phyloP scores from a whole-genome alignment of 2,797 vertebrate species.

The Hephaestus fuliginosus region DNA sequence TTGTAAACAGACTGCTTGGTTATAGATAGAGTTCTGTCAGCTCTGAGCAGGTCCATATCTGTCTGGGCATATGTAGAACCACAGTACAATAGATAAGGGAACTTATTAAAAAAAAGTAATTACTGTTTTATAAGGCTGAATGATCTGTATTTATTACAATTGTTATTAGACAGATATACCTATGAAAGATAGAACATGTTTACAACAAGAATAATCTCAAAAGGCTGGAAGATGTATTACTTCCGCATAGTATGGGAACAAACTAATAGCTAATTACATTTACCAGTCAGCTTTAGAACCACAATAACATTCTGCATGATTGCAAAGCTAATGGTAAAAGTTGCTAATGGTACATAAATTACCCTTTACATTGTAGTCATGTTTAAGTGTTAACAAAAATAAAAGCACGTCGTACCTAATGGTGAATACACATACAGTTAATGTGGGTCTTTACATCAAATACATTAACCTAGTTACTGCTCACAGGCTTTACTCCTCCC shows the following conservation, averaged over 20 bases:
- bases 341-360: not conserved
- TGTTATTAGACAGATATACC: not conserved
- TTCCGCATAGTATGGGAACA: conserved; percentile 60
- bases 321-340: not conserved
- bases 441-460: not conserved
- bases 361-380: not conserved
- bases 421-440: not conserved
- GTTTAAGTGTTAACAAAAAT: not conserved
- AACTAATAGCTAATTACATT: conserved; percentile 77
- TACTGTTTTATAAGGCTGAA: not conserved
- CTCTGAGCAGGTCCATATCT: not conserved
- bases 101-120: not conserved
- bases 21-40: not conserved
- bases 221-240: conserved; percentile 45
- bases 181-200: not conserved
- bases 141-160: not conserved
- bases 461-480: not conserved
- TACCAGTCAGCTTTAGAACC: conserved; percentile 56
- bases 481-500: conserved; percentile 26
- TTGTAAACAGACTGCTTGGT: not conserved
- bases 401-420: not conserved
- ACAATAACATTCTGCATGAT: conserved; percentile 27
- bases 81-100: not conserved
- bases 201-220: not conserved
- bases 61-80: not conserved